Evolutionary conservation across 2,797 vertebrate species (phyloP).

Genomic region (Chrosomus eos): DNA sequence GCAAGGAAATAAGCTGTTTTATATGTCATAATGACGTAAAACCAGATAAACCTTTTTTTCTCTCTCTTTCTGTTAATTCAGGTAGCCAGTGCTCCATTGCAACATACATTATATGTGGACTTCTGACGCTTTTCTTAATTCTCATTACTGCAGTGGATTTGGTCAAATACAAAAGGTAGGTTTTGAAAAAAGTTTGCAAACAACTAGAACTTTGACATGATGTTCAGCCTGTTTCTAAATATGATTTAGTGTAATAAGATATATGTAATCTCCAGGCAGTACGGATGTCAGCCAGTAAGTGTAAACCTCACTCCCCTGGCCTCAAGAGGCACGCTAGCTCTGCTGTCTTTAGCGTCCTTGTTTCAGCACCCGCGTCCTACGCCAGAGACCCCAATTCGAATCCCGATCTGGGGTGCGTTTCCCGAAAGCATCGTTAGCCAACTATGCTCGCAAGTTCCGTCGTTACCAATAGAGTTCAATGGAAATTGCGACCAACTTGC

Average conservation of each 20-base stretch:
- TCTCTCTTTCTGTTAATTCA: not conserved
- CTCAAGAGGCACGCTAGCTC: too few relatives aligned
- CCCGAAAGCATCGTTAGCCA: too few relatives aligned
- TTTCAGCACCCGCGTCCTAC: too few relatives aligned
- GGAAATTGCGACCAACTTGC: too few relatives aligned
- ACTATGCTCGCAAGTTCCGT: too few relatives aligned
- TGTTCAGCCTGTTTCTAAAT: not conserved
- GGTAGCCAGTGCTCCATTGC: not conserved
- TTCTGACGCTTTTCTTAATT: conserved; percentile 39
- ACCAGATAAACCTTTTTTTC: not conserved
- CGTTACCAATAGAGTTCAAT: too few relatives aligned
- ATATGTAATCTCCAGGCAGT: not conserved
- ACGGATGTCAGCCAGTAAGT: not conserved
- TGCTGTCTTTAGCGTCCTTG: too few relatives aligned
- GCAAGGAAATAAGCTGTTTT: not conserved
- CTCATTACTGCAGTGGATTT: conserved; percentile 37
- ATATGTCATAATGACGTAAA: not conserved
- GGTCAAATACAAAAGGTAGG: conserved; percentile 53
- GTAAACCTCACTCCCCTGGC: too few relatives aligned
- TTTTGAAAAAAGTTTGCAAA: not conserved
- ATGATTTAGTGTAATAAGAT: not conserved
- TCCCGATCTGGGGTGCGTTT: too few relatives aligned
- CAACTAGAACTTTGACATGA: not conserved
- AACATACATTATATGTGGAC: conserved; percentile 43
- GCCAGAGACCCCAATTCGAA: too few relatives aligned